Conservation (phyloP, 2,113 vertebrate genomes). For the Montifringilla adamsi region DNA sequence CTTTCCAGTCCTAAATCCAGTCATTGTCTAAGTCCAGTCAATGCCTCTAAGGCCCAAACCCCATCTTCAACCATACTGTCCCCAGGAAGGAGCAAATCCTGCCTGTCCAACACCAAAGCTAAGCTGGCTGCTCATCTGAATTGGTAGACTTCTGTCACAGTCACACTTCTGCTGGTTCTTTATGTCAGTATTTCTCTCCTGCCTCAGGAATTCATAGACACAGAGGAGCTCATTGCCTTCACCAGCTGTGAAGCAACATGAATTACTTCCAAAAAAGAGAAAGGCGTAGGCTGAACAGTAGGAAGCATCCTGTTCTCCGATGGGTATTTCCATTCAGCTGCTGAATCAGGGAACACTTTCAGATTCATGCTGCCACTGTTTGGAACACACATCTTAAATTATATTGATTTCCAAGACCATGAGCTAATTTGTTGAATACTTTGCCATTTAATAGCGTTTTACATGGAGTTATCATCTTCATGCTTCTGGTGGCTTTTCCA, state of each 20-base stretch:
- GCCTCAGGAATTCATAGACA: not conserved
- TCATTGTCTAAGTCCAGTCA: not conserved
- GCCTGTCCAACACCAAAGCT: not conserved
- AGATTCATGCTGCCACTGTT: slow-evolving; percentile 27
- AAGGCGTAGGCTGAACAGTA: slow-evolving; percentile 8
- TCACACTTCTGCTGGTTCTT: not conserved
- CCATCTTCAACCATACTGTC: rapidly evolving
- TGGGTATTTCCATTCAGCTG: slow-evolving; percentile 43
- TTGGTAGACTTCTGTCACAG: not conserved
- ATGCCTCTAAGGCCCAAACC: not conserved
- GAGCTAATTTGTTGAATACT: slow-evolving; percentile 34
- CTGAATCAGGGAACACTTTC: slow-evolving; percentile 50
- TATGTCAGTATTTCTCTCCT: not conserved
- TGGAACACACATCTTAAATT: slow-evolving; percentile 11
- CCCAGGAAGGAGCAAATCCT: not conserved
- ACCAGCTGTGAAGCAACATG: slow-evolving; percentile 30
- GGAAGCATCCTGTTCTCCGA: slow-evolving; percentile 41
- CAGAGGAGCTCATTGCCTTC: not conserved
- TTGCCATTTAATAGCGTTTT: not conserved
- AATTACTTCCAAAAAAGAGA: slow-evolving; percentile 6
- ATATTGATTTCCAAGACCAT: slow-evolving; percentile 46
- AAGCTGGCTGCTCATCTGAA: not conserved
- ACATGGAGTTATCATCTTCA: not conserved
- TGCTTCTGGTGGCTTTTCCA: not conserved
- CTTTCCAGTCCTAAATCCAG: not conserved